Base-by-base conservation (phyloP, 2,888 invertebrate genomes). In the Chrysodeixis includens region DNA sequence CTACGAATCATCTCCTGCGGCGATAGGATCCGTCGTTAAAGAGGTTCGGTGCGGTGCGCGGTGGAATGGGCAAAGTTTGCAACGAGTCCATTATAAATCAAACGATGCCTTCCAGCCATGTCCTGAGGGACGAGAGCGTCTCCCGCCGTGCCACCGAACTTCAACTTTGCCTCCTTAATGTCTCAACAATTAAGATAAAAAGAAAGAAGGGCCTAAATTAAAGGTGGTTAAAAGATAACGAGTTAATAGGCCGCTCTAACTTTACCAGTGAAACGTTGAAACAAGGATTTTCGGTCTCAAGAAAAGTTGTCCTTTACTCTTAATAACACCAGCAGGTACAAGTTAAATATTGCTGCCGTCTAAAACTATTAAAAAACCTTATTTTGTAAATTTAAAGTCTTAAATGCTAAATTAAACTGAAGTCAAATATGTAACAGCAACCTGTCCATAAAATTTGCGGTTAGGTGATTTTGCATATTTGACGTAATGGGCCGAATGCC, bases 1-100 rank as follows among this genome's bases (percentile, higher is more conserved):
- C 93, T 92, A 92, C 92, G 94, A 93, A 93, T 93, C 93, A 94
- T 93, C 93, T 93, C 95, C 94, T 91, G 90, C 90, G 93, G 94
- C 94, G 91, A 90, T 90, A 90, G 92, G 93, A 93, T 90, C 92
- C 92, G 89, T 93, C 94, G 92, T 94, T 93, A 94, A 92, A 91
- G 93, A 94, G 93, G 93, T 93, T 90, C 89, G 89, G 90, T 86
- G 90, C 89, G 91, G 90, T 88, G 88, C 86, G 89, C 90, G 88
- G 83, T 83, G 90, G 92, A 94, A 95, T 94, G 94, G 94, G 91
- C 89, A 92, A 95, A 95, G 92, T 95, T 95, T 92, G 90, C 93
- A 91, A 93, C 93, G 93, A 94, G 93, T 94, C 95, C 94, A 95
- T 95, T 95, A 95, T 95, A 95, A 95, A 95, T 95, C 95, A 94